phyloP scores from a whole-genome alignment of 2,797 vertebrate species.

The Paratrypauchen microcephalus region DNA sequence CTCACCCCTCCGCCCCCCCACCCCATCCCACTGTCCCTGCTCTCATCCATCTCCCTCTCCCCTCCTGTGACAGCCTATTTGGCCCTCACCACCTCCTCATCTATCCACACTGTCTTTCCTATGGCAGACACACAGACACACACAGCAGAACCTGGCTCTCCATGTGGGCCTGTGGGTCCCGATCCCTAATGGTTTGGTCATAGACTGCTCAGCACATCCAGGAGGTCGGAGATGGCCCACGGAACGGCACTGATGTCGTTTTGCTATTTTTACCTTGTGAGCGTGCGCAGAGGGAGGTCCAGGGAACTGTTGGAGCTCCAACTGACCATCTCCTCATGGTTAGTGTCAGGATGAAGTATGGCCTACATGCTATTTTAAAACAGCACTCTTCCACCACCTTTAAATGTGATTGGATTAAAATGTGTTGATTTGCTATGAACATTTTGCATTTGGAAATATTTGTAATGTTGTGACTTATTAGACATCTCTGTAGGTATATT shows the following conservation, averaged over 20 bases:
- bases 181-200: conserved; percentile 2
- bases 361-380: not conserved
- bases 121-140: not conserved
- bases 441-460: not conserved
- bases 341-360: not conserved
- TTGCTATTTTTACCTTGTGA: not conserved
- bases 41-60: conserved; percentile 63
- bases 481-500: too few relatives aligned
- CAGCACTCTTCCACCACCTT: not conserved
- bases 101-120: conserved; percentile 63
- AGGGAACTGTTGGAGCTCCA: not conserved
- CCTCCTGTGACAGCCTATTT: conserved; percentile 67
- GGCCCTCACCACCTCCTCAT: conserved; percentile 61
- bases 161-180: not conserved
- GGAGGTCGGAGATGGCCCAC: not conserved
- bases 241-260: not conserved
- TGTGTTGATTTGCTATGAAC: not conserved
- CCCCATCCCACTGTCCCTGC: conserved; percentile 26
- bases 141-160: not conserved
- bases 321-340: not conserved
- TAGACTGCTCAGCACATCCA: not conserved
- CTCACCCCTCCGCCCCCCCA: not conserved
- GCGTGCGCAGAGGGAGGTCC: not conserved
- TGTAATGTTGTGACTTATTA: not conserved
- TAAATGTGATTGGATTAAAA: not conserved